Evolutionary conservation across 2,797 vertebrate species (phyloP).

Genomic region (Coregonus ussuriensis): DNA sequence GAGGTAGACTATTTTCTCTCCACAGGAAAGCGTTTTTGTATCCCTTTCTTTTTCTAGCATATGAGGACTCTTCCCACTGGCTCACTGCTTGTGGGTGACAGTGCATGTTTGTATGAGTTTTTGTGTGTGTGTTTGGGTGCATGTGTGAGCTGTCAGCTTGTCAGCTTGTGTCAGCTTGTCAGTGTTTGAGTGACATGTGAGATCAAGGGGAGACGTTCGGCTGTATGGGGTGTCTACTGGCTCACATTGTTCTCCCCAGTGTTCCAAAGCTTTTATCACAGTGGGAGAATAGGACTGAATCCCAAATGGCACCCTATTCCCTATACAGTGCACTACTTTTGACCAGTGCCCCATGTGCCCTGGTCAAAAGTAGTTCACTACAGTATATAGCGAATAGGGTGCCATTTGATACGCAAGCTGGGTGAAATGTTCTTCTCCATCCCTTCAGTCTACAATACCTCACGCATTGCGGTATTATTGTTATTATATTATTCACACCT

Average conservation of each 20-base stretch:
- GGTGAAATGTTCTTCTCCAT: slow-evolving; percentile 42
- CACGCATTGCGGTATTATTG: slow-evolving; percentile 51
- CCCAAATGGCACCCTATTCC: neutral
- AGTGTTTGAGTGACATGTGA: neutral
- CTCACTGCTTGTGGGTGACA: neutral
- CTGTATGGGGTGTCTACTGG: too few species aligned
- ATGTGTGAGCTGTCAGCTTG: too few species aligned
- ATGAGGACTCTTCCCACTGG: neutral
- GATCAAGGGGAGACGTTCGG: neutral
- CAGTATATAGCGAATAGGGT: neutral
- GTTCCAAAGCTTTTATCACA: neutral
- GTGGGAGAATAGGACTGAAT: neutral
- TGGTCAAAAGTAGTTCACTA: neutral
- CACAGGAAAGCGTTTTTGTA: slow-evolving; percentile 17
- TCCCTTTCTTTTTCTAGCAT: slow-evolving; percentile 10
- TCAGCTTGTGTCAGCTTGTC: neutral
- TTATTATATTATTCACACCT: slow-evolving; percentile 55
- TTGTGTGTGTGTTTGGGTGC: too few species aligned
- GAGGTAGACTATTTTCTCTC: slow-evolving; percentile 16
- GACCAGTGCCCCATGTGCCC: neutral
- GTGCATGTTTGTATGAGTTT: too few species aligned
- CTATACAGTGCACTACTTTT: neutral
- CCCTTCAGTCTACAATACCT: slow-evolving; percentile 36
- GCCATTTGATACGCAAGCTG: neutral
- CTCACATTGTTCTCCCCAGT: slow-evolving; percentile 5